phyloP scores from a whole-genome alignment of 2,888 invertebrate genomes.

The Euplagia quadripunctaria region DNA sequence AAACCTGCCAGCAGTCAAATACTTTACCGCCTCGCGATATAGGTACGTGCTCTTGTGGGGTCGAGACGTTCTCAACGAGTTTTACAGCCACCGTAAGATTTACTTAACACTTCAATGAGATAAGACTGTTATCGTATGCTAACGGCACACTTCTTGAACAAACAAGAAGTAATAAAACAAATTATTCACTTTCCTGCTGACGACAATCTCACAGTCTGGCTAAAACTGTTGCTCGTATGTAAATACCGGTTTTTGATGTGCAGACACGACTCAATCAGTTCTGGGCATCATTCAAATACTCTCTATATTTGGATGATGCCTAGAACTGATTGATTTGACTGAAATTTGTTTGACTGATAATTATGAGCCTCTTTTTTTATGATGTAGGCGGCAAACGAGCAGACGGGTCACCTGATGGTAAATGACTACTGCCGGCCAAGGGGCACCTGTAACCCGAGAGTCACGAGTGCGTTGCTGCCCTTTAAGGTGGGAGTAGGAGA shows the following conservation, averaged over 20 bases:
- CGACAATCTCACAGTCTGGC: background rate
- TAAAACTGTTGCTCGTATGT: background rate
- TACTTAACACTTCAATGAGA: background rate
- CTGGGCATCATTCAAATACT: too few species aligned
- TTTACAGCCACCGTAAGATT: background rate
- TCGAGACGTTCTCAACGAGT: background rate
- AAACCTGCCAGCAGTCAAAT: background rate
- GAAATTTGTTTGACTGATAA: too few species aligned
- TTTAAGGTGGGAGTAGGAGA: too few species aligned
- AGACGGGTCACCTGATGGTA: too few species aligned
- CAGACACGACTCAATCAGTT: background rate
- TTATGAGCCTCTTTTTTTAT: too few species aligned
- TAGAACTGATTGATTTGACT: background rate
- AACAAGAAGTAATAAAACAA: background rate
- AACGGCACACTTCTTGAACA: background rate
- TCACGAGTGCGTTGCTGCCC: too few species aligned
- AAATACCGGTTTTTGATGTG: too few species aligned
- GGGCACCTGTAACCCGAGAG: too few species aligned
- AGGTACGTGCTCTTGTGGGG: background rate
- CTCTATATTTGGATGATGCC: background rate
- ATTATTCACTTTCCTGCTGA: background rate
- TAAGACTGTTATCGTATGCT: constrained; percentile 1
- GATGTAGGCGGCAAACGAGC: too few species aligned
- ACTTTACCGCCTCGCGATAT: background rate
- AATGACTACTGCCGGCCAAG: too few species aligned